These are phyloP conservation scores for Ornithorhynchus anatinus DNA, from an alignment of 2,113 vertebrate genomes.

Conservation along the genomic window DNA sequence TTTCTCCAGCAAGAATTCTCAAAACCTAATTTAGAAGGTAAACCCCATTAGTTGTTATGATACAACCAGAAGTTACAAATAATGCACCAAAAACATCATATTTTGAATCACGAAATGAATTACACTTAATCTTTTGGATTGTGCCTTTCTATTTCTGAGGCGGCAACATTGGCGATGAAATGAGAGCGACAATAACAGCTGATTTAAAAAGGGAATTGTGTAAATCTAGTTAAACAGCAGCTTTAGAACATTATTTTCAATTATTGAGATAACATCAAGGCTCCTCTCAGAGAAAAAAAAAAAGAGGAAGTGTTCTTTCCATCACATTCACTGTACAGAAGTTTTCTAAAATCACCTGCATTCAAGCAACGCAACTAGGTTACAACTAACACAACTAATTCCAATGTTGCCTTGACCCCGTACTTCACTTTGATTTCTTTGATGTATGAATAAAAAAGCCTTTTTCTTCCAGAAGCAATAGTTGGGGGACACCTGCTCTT, in stretches of 20 bases:
- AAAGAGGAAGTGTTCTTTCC: constrained; percentile 38
- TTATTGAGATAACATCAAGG: constrained; percentile 77
- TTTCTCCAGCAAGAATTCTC: constrained; percentile 8
- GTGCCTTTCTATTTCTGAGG: constrained; percentile 31
- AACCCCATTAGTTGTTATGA: constrained; percentile 39
- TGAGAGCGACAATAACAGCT: constrained; percentile 65
- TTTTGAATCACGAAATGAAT: constrained; percentile 55
- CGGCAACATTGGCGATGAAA: constrained; percentile 68
- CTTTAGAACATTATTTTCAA: constrained; percentile 78
- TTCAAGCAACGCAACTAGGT: constrained; percentile 37
- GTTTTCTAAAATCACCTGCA: constrained; percentile 44
- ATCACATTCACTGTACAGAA: constrained; percentile 48
- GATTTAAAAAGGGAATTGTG: constrained; percentile 68
- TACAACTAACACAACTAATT: constrained; percentile 25
- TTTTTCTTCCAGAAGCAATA: constrained; percentile 40
- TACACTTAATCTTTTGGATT: constrained; percentile 53
- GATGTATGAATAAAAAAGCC: constrained; percentile 28
- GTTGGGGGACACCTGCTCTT: constrained; percentile 27
- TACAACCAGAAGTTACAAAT: constrained; percentile 28
- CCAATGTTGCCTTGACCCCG: constrained; percentile 29
- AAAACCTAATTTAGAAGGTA: constrained; percentile 12
- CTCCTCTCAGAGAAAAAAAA: constrained; percentile 45
- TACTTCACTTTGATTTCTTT: constrained; percentile 38
- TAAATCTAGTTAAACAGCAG: constrained; percentile 73
- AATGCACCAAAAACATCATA: constrained; percentile 50